Evolutionary conservation across 2,113 vertebrate genomes (phyloP).

Genomic region (Strigops habroptila): DNA sequence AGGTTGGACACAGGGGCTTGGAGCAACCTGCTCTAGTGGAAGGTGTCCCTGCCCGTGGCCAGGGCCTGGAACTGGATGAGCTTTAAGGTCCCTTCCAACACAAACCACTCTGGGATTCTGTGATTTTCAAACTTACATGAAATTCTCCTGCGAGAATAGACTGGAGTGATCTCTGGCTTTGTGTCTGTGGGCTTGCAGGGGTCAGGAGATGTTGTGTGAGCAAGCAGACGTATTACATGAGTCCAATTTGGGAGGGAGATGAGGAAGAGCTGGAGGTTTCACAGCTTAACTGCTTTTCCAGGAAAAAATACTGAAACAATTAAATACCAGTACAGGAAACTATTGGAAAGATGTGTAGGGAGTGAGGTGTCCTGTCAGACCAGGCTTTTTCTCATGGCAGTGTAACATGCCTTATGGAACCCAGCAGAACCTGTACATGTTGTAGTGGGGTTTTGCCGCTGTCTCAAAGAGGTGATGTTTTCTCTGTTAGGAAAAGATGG

Average conservation of each 20-base stretch:
- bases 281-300: not conserved
- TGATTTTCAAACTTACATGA: not conserved
- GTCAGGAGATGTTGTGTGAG: not conserved
- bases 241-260: not conserved
- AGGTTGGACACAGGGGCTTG: too few relatives aligned
- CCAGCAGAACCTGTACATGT: not conserved
- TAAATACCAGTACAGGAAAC: not conserved
- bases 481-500: not conserved
- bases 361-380: too few relatives aligned
- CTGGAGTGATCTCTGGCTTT: not conserved
- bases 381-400: not conserved
- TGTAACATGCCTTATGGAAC: accelerated
- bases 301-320: not conserved
- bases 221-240: accelerated
- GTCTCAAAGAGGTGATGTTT: not conserved
- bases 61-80: accelerated
- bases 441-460: not conserved
- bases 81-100: not conserved
- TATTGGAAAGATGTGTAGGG: not conserved
- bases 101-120: not conserved
- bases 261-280: not conserved
- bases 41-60: not conserved
- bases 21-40: not conserved
- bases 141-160: not conserved
- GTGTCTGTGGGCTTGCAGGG: not conserved